A percentile compares a stretch with the other conserved stretches of the same genome.
phyloP scores from a whole-genome alignment of 2,888 invertebrate genomes.

The Acleris holmiana region DNA sequence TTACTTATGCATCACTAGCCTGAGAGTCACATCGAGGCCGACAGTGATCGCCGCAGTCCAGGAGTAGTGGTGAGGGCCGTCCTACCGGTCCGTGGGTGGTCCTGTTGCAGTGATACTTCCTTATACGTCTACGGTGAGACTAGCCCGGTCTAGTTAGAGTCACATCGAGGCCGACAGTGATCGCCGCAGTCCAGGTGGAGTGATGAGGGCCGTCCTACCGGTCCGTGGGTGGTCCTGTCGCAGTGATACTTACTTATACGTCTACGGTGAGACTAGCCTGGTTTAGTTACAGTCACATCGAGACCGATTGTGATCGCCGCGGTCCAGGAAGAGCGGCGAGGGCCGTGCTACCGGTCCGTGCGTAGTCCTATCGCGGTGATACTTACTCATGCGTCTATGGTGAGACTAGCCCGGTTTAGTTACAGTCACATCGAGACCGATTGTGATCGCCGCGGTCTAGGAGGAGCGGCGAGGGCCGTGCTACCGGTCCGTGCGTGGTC shows the following conservation, averaged over 20 bases:
- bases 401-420: slow-evolving; percentile 38
- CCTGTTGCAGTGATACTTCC: slow-evolving; percentile 47
- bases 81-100: slow-evolving; percentile 79
- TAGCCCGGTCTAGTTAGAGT: neutral
- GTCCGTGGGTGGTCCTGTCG: slow-evolving; percentile 76
- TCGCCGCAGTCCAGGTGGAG: slow-evolving; percentile 62
- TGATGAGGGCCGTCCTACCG: slow-evolving; percentile 78
- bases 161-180: slow-evolving; percentile 28
- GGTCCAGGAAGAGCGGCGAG: slow-evolving; percentile 74
- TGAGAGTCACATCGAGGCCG: slow-evolving; percentile 29
- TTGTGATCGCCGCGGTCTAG: slow-evolving; percentile 48
- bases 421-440: slow-evolving; percentile 24
- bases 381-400: slow-evolving; percentile 38
- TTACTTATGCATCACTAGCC: slow-evolving; percentile 30
- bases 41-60: slow-evolving; percentile 46
- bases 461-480: slow-evolving; percentile 79
- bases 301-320: slow-evolving; percentile 37
- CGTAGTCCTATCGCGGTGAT: slow-evolving; percentile 56
- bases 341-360: slow-evolving; percentile 79
- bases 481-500: slow-evolving; percentile 77
- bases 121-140: slow-evolving; percentile 44
- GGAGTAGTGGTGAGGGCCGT: slow-evolving; percentile 78
- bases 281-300: slow-evolving; percentile 19
- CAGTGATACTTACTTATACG: slow-evolving; percentile 44
- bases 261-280: neutral